A percentile compares a stretch with the other conserved stretches of the same genome.
phyloP scores from a whole-genome alignment of 2,888 invertebrate species.

The Catocala fraxini region DNA sequence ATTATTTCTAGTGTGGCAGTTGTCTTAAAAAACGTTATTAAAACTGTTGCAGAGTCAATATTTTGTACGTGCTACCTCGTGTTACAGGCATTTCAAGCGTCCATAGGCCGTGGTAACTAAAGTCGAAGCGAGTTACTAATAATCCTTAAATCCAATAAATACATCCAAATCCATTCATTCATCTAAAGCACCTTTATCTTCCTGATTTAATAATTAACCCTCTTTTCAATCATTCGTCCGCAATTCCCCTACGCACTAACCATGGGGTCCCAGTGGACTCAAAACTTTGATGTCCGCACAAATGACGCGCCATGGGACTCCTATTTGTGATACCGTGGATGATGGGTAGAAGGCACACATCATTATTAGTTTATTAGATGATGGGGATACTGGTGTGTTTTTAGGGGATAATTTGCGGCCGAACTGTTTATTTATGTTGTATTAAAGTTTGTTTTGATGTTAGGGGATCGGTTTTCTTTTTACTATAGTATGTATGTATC shows the following conservation, averaged over 20 bases:
- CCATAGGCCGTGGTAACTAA: no score
- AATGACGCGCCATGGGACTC: slow-evolving; percentile 62
- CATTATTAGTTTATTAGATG: slow-evolving; percentile 79
- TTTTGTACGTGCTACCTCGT: no score
- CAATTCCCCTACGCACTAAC: slow-evolving; percentile 5
- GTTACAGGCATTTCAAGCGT: no score
- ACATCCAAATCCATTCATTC: neutral
- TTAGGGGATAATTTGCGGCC: slow-evolving; percentile 37
- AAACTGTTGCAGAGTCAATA: no score
- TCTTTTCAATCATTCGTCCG: slow-evolving; percentile 41
- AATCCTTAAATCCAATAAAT: neutral
- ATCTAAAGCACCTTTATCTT: neutral
- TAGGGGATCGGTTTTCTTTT: neutral
- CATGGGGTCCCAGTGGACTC: slow-evolving; percentile 41
- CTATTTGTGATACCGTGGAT: slow-evolving; percentile 50
- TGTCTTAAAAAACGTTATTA: neutral
- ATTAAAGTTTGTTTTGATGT: slow-evolving; percentile 7
- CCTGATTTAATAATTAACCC: slow-evolving; percentile 50
- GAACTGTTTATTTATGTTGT: slow-evolving; percentile 17
- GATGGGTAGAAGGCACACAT: slow-evolving; percentile 63
- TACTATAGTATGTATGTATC: no score
- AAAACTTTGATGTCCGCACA: slow-evolving; percentile 69
- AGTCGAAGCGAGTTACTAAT: no score
- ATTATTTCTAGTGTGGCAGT: no score
- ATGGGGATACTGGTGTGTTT: slow-evolving; percentile 49